phyloP scores from a whole-genome alignment of 2,113 vertebrate genomes.

The Alaudala cheleensis region DNA sequence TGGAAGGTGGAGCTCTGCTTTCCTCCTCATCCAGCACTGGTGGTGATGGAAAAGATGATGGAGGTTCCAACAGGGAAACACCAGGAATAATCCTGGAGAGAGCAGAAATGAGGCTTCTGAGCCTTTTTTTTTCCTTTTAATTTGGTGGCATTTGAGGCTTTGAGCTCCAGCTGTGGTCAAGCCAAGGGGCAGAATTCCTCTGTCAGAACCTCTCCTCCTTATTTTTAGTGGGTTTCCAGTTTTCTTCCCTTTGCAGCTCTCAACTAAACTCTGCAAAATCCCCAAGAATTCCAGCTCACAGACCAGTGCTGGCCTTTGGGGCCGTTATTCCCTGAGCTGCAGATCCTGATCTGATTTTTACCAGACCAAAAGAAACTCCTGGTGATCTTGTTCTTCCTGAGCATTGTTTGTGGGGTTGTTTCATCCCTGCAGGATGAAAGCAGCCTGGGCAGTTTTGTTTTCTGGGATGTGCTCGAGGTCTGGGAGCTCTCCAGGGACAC shows the following conservation, averaged over 20 bases:
- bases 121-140: not conserved
- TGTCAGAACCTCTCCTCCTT: not conserved
- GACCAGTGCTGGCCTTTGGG: accelerated
- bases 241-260: not conserved
- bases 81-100: accelerated
- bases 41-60: not conserved
- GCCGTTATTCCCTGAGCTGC: not conserved
- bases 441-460: not conserved
- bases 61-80: not conserved
- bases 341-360: not conserved
- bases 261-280: accelerated
- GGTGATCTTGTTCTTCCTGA: not conserved
- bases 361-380: not conserved
- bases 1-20: too few relatives aligned
- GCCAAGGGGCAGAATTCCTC: not conserved
- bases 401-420: not conserved
- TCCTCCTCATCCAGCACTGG: not conserved
- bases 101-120: not conserved
- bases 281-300: accelerated
- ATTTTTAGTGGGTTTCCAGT: not conserved
- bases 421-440: not conserved
- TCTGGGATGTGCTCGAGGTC: not conserved
- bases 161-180: not conserved
- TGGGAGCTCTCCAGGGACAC: not conserved
- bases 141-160: not conserved